Percentiles rank a stretch among this genome's conserved stretches.
These are phyloP conservation scores for Lytechinus pictus DNA, from an alignment of 35 echinoderm and acorn worm species.

Conservation along the genomic window DNA sequence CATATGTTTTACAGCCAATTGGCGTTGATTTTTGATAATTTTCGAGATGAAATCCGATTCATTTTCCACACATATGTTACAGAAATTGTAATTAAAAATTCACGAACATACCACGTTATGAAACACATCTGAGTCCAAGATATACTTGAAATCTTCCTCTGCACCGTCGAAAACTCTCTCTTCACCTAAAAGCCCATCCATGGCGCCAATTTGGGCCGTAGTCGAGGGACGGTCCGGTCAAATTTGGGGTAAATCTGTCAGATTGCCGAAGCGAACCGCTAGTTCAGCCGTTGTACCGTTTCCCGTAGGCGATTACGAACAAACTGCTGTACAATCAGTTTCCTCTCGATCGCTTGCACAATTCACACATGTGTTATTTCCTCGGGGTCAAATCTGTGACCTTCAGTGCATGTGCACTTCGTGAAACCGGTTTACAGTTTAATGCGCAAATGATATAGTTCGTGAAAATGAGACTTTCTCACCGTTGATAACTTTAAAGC, in stretches of 20 bases:
- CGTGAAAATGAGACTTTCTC: not conserved
- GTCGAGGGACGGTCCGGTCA: constrained; percentile 66
- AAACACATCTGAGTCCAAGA: constrained; percentile 67
- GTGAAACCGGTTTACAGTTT: not conserved
- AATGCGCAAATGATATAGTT: not conserved
- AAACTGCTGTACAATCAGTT: constrained; percentile 32
- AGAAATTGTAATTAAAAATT: not conserved
- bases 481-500: not conserved
- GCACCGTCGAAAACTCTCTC: constrained; percentile 54
- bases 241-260: constrained; percentile 67
- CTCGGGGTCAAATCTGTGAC: constrained; percentile 37
- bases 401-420: not conserved
- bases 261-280: constrained; percentile 46
- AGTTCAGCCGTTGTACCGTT: constrained; percentile 21
- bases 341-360: not conserved
- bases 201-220: constrained; percentile 61
- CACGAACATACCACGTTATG: constrained; percentile 58
- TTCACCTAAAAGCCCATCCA: constrained; percentile 62
- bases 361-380: constrained; percentile 6
- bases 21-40: not conserved
- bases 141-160: constrained; percentile 71
- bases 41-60: not conserved
- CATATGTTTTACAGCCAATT: not conserved
- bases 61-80: not conserved
- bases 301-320: not conserved